A percentile compares a stretch with the other conserved stretches of the same genome.
phyloP scores from a whole-genome alignment of 2,797 vertebrate genomes.

The Sebastes taczanowskii region DNA sequence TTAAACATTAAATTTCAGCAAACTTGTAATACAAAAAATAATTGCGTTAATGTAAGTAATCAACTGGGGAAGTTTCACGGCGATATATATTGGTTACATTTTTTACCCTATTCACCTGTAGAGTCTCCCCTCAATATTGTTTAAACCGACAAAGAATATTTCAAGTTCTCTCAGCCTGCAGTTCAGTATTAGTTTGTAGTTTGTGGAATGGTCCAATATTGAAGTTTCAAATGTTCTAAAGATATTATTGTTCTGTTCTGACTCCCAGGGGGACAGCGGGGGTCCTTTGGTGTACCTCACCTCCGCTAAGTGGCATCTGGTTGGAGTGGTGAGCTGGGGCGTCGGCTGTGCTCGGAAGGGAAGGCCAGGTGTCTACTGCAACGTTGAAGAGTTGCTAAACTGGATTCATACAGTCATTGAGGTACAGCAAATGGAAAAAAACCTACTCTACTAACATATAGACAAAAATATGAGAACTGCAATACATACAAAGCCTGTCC shows the following conservation, averaged over 20 bases:
- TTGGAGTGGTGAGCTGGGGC: conserved; percentile 95
- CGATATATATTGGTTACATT: no score
- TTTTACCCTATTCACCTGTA: no score
- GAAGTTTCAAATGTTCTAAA: not conserved
- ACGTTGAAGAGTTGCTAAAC: conserved; percentile 83
- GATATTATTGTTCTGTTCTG: conserved; percentile 12
- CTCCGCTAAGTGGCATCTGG: conserved; percentile 73
- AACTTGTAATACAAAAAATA: no score
- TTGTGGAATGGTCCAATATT: not conserved
- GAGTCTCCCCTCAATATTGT: not conserved
- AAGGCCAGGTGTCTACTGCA: conserved; percentile 89
- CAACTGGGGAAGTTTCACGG: no score
- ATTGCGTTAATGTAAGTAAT: no score
- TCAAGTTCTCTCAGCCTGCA: not conserved
- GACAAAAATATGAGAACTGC: not conserved
- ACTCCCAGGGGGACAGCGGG: conserved; percentile 91
- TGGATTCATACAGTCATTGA: conserved; percentile 87
- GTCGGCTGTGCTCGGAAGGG: conserved; percentile 85
- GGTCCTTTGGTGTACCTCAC: conserved; percentile 87
- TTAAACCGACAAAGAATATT: not conserved
- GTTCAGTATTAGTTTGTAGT: not conserved
- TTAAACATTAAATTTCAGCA: no score
- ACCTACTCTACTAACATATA: not conserved
- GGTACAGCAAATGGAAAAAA: conserved; percentile 70
- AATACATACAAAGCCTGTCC: not conserved